Evolutionary conservation across 2,113 vertebrate genomes (phyloP), one percentile per base, ranked within the genome.

Genomic region (Malurus cyaneus): DNA sequence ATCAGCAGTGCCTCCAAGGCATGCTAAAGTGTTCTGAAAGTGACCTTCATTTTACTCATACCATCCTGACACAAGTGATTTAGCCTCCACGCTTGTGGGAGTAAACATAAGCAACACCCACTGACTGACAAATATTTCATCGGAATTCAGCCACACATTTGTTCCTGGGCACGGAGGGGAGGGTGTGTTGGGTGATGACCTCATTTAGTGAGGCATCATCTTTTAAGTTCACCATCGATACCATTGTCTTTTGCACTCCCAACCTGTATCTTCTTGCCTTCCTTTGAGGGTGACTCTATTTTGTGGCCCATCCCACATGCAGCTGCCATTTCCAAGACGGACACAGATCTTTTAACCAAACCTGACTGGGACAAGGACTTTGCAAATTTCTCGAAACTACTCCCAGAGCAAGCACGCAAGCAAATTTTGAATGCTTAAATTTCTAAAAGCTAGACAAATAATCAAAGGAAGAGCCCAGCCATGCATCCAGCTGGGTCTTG

Each of bases 41-140:
- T 98, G 96, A 98, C 98, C 97, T 98, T 97, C 96, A 86, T 94
- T 95, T 97, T 96, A 94, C 86, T 97, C 93, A 72, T 89, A 96
- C 95, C 97, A 95, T 97, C 96, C 96, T 94, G 91, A 97, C 95
- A 96, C 78, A 74, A 97, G 95, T 95, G 88, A 97, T 95, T 94
- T 96, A 95, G 86, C 86, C 94, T 96, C 94, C 91, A 90, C 89
- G 81, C 94, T 97, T 96, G 92, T 95, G 96, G 94, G 89, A 94
- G 96, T 95, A 97, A 94, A 89, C 86, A 91, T 67, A 92, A 96
- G 96, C 93, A 96, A 90, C 80, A 92, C 39, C 56, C 90, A 60
- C 85, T 86, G 92, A 92, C 88, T 94, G 93, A 94, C 86, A 93
- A 94, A 85, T 82, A 92, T 96, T 94, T 89, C 83, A 95, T 78